These are phyloP conservation scores for Setophaga coronata DNA, from an alignment of 2,113 vertebrate genomes.

Conservation along the genomic window DNA sequence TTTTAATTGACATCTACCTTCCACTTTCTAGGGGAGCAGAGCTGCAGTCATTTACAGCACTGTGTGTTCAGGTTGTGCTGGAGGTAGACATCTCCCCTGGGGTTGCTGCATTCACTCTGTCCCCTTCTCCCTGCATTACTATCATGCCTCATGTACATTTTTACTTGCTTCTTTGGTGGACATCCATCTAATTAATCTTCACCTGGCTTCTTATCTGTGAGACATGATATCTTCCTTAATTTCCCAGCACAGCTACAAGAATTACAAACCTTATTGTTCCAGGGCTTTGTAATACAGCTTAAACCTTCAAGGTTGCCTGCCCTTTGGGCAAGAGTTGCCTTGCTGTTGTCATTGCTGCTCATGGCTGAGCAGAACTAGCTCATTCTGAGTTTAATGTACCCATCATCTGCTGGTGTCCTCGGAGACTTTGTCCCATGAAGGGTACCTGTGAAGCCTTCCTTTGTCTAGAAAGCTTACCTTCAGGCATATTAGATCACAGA, in stretches of 20 bases:
- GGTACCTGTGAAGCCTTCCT: not conserved
- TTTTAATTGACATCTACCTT: not conserved
- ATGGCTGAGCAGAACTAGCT: not conserved
- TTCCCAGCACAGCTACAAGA: not conserved
- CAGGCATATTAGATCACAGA: not conserved
- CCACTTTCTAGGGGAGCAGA: not conserved
- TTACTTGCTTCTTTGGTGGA: not conserved
- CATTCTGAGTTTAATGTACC: not conserved
- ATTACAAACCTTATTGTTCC: not conserved
- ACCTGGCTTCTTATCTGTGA: not conserved
- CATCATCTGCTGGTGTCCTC: not conserved
- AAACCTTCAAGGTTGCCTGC: not conserved
- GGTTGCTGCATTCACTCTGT: not conserved
- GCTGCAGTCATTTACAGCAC: not conserved
- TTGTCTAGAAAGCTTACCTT: not conserved
- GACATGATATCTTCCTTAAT: not conserved
- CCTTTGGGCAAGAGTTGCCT: not conserved
- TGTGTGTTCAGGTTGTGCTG: not conserved
- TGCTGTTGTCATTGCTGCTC: not conserved
- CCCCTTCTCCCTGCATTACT: not conserved
- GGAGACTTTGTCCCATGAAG: not conserved
- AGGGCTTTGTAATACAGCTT: not conserved
- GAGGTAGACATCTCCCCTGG: not conserved
- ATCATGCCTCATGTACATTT: not conserved
- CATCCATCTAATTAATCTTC: not conserved